Percentiles rank a stretch among this genome's conserved stretches.
Conservation (phyloP, 2,113 vertebrate genomes). For the Cyphomyrus plagiostoma region DNA sequence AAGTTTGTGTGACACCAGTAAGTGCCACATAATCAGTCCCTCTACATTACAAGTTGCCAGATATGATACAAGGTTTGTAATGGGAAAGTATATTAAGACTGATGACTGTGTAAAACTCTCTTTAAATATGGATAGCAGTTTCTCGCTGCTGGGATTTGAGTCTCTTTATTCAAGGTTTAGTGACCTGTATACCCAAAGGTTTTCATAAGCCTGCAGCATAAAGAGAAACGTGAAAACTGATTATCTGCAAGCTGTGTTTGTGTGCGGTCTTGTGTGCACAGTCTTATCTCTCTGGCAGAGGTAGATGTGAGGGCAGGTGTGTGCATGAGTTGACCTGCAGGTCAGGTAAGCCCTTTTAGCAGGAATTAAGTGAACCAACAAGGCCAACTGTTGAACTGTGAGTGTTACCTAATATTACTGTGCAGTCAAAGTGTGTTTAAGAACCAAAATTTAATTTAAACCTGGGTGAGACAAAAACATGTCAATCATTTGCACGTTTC, state of each 20-base stretch:
- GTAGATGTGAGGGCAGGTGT: background rate
- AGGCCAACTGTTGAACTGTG: background rate
- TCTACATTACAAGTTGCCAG: constrained; percentile 4
- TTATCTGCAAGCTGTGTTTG: background rate
- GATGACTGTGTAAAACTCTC: background rate
- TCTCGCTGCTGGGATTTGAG: background rate
- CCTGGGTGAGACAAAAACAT: background rate
- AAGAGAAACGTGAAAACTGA: background rate
- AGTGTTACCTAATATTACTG: background rate
- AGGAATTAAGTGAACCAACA: background rate
- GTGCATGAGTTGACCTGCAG: background rate
- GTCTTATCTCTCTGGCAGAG: constrained; percentile 4
- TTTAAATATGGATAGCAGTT: background rate
- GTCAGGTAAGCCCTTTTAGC: background rate
- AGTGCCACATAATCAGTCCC: background rate
- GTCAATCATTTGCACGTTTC: background rate
- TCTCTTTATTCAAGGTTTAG: background rate
- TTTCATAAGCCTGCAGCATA: background rate
- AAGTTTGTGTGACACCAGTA: background rate
- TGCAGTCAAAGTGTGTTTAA: background rate
- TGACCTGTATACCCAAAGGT: background rate
- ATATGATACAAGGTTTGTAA: background rate
- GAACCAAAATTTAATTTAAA: no score
- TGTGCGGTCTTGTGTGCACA: background rate
- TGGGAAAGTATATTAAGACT: background rate